These are phyloP conservation scores for Hipposideros armiger DNA, from an alignment of 2,113 vertebrate genomes.

Conservation along the genomic window DNA sequence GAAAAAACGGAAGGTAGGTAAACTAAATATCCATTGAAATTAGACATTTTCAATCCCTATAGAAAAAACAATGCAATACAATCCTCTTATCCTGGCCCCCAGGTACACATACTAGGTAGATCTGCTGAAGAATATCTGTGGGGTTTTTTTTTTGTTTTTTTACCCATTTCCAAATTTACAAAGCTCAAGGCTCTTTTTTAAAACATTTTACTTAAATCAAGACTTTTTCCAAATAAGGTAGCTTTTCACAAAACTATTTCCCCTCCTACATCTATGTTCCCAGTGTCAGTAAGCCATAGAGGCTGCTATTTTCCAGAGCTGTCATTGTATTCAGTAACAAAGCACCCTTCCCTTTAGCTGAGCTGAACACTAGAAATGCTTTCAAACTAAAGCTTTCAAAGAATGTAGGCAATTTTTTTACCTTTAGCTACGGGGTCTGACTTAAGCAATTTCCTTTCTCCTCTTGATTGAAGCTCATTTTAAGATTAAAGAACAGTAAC, in stretches of 20 bases:
- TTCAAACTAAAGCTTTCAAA: slow-evolving; percentile 63
- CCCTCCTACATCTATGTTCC: slow-evolving; percentile 65
- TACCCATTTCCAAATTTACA: slow-evolving; percentile 55
- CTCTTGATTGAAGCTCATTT: slow-evolving; percentile 63
- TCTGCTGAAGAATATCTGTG: not conserved
- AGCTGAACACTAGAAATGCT: slow-evolving; percentile 54
- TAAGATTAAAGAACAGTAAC: slow-evolving; percentile 43
- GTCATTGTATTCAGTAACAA: slow-evolving; percentile 68
- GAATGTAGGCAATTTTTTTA: slow-evolving; percentile 35
- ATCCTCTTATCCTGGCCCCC: not conserved
- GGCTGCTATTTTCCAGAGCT: slow-evolving; percentile 53
- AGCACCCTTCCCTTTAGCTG: slow-evolving; percentile 59
- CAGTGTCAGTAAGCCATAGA: slow-evolving; percentile 53
- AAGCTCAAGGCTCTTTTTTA: not conserved
- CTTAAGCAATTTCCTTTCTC: slow-evolving; percentile 63
- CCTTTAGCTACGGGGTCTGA: slow-evolving; percentile 53
- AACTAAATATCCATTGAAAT: not conserved
- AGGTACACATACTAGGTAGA: not conserved
- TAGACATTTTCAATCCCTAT: not conserved
- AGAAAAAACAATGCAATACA: not conserved
- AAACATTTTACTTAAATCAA: slow-evolving; percentile 37
- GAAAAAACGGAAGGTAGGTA: not conserved
- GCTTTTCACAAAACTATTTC: slow-evolving; percentile 69
- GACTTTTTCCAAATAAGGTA: slow-evolving; percentile 68
- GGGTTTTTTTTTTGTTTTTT: slow-evolving; percentile 28